Evolutionary conservation across 2,888 invertebrate species (phyloP).

Genomic region (Eupsilia transversa): DNA sequence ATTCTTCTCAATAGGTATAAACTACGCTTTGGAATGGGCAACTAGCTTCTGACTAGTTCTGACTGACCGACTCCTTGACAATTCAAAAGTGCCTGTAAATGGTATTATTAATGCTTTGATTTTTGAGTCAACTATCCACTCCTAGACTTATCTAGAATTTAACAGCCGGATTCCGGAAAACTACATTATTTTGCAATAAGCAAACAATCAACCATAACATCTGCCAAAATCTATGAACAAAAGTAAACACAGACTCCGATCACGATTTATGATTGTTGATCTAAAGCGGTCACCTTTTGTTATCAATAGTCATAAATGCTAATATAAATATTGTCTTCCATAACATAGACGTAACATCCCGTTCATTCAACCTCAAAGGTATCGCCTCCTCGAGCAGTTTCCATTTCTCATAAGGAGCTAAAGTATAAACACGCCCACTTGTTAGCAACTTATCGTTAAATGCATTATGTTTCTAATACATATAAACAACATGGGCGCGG

Average conservation of each 20-base stretch:
- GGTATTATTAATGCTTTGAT: too few relatives aligned
- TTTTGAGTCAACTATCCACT: background rate
- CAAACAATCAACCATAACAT: conserved; percentile 3
- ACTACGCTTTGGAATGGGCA: too few relatives aligned
- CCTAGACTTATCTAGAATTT: background rate
- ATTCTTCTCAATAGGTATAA: too few relatives aligned
- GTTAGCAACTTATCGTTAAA: conserved; percentile 56
- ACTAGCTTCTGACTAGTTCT: too few relatives aligned
- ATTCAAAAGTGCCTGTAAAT: too few relatives aligned
- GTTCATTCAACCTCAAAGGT: conserved; percentile 50
- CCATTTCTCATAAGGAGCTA: conserved; percentile 26
- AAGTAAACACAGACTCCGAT: conserved; percentile 1
- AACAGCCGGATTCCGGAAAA: conserved; percentile 13
- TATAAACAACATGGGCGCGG: conserved; percentile 52
- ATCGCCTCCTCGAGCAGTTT: conserved; percentile 35
- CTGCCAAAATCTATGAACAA: background rate
- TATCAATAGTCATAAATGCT: conserved; percentile 21
- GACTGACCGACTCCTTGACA: too few relatives aligned
- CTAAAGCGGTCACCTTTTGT: conserved; percentile 31
- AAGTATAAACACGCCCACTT: conserved; percentile 50
- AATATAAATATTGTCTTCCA: conserved; percentile 31
- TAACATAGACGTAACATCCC: conserved; percentile 33
- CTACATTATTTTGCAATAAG: background rate
- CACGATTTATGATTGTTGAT: conserved; percentile 34
- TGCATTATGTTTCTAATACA: conserved; percentile 40